phyloP scores from a whole-genome alignment of 2,797 vertebrate genomes.

The Lateolabrax maculatus region DNA sequence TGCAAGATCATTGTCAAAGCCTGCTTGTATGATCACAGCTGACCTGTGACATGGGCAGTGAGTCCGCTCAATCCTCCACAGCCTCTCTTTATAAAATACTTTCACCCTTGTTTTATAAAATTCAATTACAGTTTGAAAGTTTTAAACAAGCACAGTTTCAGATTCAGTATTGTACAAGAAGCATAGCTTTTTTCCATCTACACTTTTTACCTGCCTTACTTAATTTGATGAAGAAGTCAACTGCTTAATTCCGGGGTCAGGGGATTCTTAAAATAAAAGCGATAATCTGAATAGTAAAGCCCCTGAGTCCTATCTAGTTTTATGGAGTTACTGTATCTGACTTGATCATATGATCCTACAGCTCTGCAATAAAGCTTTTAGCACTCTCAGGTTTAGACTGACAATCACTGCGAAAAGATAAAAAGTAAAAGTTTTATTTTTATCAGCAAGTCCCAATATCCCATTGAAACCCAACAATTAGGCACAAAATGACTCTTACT shows the following conservation, averaged over 20 bases:
- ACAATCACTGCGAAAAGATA: constrained; percentile 35
- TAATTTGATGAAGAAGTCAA: constrained; percentile 20
- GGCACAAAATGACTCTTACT: not conserved
- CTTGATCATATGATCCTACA: constrained; percentile 39
- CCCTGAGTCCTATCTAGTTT: constrained; percentile 35
- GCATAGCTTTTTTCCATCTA: not conserved
- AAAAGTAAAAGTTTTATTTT: constrained; percentile 40
- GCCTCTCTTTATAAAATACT: not conserved
- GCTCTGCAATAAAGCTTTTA: constrained; percentile 40
- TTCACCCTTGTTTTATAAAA: constrained; percentile 19
- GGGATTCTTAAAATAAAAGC: constrained; percentile 51
- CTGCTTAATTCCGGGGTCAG: constrained; percentile 5
- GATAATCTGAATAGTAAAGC: constrained; percentile 35
- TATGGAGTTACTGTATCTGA: constrained; percentile 45
- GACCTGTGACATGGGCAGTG: not conserved
- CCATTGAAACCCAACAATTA: constrained; percentile 16
- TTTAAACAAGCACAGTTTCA: constrained; percentile 1
- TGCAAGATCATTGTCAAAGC: constrained; percentile 15
- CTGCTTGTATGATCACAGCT: constrained; percentile 16
- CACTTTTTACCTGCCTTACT: not conserved
- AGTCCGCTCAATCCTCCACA: not conserved
- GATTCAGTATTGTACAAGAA: constrained; percentile 2
- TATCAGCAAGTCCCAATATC: constrained; percentile 4
- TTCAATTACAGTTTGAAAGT: constrained; percentile 26
- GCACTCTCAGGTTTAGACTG: constrained; percentile 26